Percentiles rank a stretch among this genome's conserved stretches.
phyloP scores from a whole-genome alignment of 2,888 invertebrate species.

The Drosophila histrio region DNA sequence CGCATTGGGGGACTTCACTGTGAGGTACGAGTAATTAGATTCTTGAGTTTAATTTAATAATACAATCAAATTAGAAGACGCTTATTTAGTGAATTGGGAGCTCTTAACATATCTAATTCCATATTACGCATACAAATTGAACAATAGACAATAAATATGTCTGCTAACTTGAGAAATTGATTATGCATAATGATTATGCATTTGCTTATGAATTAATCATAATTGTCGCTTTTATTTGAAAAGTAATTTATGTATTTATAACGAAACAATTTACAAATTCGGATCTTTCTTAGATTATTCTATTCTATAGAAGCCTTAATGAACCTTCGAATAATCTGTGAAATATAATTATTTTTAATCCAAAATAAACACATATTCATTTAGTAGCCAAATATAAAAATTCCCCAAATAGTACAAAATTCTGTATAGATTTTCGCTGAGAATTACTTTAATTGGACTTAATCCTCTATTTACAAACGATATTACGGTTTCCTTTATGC shows the following conservation, averaged over 20 bases:
- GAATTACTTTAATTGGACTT: conserved; percentile 15
- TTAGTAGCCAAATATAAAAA: background rate
- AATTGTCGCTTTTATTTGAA: too few relatives aligned
- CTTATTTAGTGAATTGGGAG: background rate
- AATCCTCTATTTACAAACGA: conserved; percentile 39
- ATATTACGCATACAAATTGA: too few relatives aligned
- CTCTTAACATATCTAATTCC: too few relatives aligned
- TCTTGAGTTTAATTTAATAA: background rate
- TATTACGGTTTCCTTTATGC: conserved; percentile 27
- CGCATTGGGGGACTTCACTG: conserved; percentile 3
- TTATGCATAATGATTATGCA: too few relatives aligned
- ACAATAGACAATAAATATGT: too few relatives aligned
- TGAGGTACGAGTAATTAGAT: conserved; percentile 1
- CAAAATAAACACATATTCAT: background rate
- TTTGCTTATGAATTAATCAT: too few relatives aligned
- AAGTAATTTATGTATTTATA: too few relatives aligned
- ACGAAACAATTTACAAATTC: too few relatives aligned
- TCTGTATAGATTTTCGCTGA: background rate
- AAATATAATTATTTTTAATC: background rate
- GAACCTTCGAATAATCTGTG: background rate
- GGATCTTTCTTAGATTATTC: too few relatives aligned
- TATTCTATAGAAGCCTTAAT: background rate
- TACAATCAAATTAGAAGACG: background rate
- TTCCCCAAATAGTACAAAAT: background rate
- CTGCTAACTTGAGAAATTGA: too few relatives aligned